Evolutionary conservation across 2,797 vertebrate species (phyloP).

Genomic region (Dermochelys coriacea): DNA sequence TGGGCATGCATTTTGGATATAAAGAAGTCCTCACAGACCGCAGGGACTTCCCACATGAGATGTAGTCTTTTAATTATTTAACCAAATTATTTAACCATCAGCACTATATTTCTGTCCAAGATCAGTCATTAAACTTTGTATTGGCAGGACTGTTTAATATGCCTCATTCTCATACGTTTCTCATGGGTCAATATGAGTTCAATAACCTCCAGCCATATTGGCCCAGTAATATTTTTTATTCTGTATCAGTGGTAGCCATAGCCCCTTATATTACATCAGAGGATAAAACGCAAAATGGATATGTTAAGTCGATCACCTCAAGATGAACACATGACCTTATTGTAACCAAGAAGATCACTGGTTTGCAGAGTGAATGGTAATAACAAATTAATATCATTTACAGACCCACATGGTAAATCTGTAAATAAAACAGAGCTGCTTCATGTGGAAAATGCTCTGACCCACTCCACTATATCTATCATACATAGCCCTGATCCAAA

Average conservation of each 20-base stretch:
- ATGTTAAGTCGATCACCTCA: background rate
- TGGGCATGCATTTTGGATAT: background rate
- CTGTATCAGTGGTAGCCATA: conserved; percentile 24
- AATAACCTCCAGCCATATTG: background rate
- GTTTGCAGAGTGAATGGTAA: background rate
- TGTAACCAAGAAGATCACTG: background rate
- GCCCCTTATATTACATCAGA: conserved; percentile 6
- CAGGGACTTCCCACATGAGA: background rate
- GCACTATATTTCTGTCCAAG: background rate
- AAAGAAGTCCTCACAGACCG: background rate
- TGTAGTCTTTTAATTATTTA: conserved; percentile 35
- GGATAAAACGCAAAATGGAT: background rate
- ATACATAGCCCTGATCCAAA: background rate
- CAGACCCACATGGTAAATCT: background rate
- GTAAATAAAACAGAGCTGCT: background rate
- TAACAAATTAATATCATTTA: background rate
- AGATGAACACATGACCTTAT: background rate
- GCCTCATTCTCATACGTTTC: background rate
- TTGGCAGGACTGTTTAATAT: background rate
- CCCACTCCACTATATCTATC: background rate
- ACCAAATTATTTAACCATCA: background rate
- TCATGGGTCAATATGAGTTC: background rate
- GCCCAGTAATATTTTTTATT: background rate
- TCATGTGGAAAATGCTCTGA: background rate
- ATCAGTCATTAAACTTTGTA: background rate